These are phyloP conservation scores for Lanistes nyassanus DNA, from an alignment of 1,140 invertebrate species.

Conservation along the genomic window DNA sequence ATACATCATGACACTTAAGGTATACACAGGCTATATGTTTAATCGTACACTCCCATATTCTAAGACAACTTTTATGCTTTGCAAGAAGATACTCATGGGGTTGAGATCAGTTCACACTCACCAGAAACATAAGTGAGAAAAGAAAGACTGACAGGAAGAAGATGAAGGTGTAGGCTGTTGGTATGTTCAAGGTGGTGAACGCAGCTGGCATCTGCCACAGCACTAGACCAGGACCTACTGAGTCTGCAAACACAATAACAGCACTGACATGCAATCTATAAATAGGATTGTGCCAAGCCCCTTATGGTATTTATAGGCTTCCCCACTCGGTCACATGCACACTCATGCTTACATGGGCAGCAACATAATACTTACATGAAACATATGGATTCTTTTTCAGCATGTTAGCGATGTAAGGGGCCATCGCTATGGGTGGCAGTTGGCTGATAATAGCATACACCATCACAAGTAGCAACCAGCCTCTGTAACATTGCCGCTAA, in stretches of 20 bases:
- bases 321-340: neutral
- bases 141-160: conserved; percentile 57
- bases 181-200: conserved; percentile 49
- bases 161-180: conserved; percentile 51
- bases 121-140: conserved; percentile 56
- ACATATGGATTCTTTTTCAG: conserved; percentile 24
- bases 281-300: neutral
- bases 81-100: too few relatives aligned
- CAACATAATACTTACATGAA: conserved; percentile 19
- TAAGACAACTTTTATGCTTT: too few relatives aligned
- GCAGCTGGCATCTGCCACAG: conserved; percentile 57
- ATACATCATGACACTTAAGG: too few relatives aligned
- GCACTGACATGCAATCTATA: neutral
- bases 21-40: too few relatives aligned
- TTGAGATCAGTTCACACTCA: too few relatives aligned
- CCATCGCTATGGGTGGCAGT: conserved; percentile 48
- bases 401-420: conserved; percentile 49
- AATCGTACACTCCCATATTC: too few relatives aligned
- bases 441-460: conserved; percentile 45
- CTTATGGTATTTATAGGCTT: neutral
- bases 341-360: neutral
- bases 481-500: conserved; percentile 29
- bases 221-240: conserved; percentile 29
- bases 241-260: conserved; percentile 19
- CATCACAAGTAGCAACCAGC: conserved; percentile 45